These are phyloP conservation scores for Gastrophysa polygoni DNA, from an alignment of 2,888 invertebrate genomes.

Conservation along the genomic window DNA sequence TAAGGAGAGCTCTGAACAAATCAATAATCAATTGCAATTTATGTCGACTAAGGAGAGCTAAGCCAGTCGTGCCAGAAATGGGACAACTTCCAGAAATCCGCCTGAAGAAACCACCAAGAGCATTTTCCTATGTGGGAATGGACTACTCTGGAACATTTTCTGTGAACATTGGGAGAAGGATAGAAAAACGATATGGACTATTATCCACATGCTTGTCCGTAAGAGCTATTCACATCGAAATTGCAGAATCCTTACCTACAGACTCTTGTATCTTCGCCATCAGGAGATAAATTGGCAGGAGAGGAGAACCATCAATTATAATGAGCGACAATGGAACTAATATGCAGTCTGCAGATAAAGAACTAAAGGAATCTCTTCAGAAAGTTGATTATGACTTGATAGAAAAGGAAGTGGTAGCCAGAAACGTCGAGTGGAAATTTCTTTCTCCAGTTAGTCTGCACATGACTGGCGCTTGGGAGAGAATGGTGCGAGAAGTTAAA, in stretches of 20 bases:
- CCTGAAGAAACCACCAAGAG: background rate
- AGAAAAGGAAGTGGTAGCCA: background rate
- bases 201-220: background rate
- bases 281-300: slow-evolving; percentile 8
- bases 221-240: background rate
- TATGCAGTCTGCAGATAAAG: background rate
- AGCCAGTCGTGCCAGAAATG: background rate
- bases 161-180: background rate
- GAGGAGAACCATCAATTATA: background rate
- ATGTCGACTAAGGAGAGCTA: background rate
- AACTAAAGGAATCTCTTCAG: background rate
- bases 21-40: background rate
- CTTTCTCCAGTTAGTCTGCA: background rate
- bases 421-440: background rate
- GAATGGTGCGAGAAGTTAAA: slow-evolving; percentile 6
- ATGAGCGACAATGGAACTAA: slow-evolving; percentile 14
- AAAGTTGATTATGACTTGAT: background rate
- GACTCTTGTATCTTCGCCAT: slow-evolving; percentile 12
- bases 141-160: background rate
- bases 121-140: background rate
- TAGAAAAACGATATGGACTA: background rate
- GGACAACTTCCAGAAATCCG: slow-evolving; percentile 2
- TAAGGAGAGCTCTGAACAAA: background rate
- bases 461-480: slow-evolving; percentile 12
- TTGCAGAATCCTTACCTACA: background rate